A percentile compares a stretch with the other conserved stretches of the same genome.
phyloP scores from a whole-genome alignment of 2,888 invertebrate species.

The Reticulitermes lucifugus region DNA sequence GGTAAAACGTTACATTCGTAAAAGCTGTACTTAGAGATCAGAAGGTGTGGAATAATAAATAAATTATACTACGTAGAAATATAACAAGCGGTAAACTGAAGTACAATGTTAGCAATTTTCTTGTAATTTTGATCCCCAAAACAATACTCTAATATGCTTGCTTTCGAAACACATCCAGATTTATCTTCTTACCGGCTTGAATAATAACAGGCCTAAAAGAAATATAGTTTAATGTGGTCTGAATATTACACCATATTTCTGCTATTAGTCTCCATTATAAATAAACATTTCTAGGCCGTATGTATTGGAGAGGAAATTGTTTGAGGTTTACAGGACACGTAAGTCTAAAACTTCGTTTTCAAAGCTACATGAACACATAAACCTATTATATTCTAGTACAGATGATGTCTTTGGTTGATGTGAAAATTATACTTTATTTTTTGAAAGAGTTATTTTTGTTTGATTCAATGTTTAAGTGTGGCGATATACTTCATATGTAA shows the following conservation, averaged over 20 bases:
- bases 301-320: neutral
- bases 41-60: conserved; percentile 1
- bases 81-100: neutral
- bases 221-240: neutral
- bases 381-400: no score
- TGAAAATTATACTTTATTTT: no score
- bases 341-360: no score
- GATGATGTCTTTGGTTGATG: no score
- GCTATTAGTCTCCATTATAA: neutral
- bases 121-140: neutral
- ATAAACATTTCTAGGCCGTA: neutral
- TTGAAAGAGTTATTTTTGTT: no score
- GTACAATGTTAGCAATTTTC: neutral
- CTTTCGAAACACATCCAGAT: neutral
- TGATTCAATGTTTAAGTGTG: no score
- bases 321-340: no score
- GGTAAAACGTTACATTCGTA: neutral
- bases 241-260: neutral
- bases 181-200: neutral
- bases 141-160: neutral
- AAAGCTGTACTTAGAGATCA: neutral
- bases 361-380: no score
- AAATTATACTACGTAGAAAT: neutral
- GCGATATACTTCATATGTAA: no score
- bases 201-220: neutral